These are phyloP conservation scores for Cataglyphis hispanica DNA, from an alignment of 1,140 invertebrate genomes.

Conservation along the genomic window DNA sequence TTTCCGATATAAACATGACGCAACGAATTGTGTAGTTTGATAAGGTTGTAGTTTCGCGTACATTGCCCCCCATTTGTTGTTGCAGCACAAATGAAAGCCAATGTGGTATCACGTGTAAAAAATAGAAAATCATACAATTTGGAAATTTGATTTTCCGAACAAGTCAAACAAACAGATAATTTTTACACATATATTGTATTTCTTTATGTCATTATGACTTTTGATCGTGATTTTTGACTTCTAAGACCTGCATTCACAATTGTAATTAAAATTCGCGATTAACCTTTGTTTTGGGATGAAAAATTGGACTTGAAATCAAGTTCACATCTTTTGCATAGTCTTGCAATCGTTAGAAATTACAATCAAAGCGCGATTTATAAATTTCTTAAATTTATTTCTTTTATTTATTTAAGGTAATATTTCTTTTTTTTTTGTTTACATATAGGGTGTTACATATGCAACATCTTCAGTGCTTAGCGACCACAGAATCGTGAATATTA, in stretches of 20 bases:
- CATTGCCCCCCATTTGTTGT: constrained; percentile 54
- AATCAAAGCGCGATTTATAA: background rate
- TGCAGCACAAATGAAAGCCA: background rate
- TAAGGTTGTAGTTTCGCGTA: constrained; percentile 24
- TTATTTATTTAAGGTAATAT: no score
- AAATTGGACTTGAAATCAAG: background rate
- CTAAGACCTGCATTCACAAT: background rate
- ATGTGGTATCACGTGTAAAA: background rate
- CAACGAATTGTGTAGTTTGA: background rate
- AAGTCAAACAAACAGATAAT: background rate
- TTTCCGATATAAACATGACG: background rate
- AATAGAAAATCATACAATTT: background rate
- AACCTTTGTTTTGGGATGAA: background rate
- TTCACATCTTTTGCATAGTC: background rate
- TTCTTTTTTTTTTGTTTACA: constrained; percentile 75
- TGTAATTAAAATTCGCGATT: constrained; percentile 17
- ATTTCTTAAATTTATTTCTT: no score
- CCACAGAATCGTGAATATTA: constrained; percentile 88
- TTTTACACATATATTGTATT: background rate
- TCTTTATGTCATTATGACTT: constrained; percentile 29
- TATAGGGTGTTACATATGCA: constrained; percentile 88
- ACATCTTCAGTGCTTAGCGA: constrained; percentile 86
- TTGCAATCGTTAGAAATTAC: background rate
- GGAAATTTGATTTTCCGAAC: background rate
- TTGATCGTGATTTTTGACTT: constrained; percentile 13